Percentiles rank a stretch among this genome's conserved stretches.
phyloP scores from a whole-genome alignment of 2,797 vertebrate species.

The Aratinga solstitialis region DNA sequence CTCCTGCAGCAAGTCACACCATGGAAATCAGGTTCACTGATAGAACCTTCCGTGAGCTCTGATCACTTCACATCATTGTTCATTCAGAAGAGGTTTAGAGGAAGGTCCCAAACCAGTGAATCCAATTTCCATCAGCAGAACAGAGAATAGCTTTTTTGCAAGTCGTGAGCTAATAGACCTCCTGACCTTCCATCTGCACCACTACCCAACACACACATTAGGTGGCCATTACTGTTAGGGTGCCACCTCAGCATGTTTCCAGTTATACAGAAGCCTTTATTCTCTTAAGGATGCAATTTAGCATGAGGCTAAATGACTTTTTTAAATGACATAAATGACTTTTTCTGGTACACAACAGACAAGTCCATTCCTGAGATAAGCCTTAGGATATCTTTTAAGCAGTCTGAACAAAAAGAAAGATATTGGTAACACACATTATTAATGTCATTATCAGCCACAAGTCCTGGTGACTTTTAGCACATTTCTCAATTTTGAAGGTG shows the following conservation, averaged over 20 bases:
- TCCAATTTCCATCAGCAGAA: not conserved
- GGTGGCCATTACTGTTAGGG: accelerated
- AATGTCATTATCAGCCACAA: not conserved
- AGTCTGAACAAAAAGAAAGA: not conserved
- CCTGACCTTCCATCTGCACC: not conserved
- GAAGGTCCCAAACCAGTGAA: not conserved
- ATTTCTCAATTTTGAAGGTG: not conserved
- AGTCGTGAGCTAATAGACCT: not conserved
- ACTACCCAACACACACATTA: accelerated
- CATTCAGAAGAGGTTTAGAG: accelerated
- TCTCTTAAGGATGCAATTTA: not conserved
- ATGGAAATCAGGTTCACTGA: not conserved
- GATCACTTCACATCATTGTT: not conserved
- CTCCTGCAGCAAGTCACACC: not conserved
- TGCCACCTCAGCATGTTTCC: not conserved
- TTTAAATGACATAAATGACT: not conserved
- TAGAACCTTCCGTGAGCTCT: not conserved
- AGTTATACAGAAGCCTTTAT: not conserved
- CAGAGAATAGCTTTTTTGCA: not conserved
- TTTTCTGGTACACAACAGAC: not conserved
- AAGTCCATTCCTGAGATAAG: not conserved
- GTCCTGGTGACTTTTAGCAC: not conserved
- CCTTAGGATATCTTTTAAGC: not conserved
- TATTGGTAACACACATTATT: not conserved
- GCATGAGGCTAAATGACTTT: not conserved